Percentiles rank a stretch among this genome's conserved stretches.
Conservation (phyloP, 2,113 vertebrate species). For the Eupsittula cactorum region DNA sequence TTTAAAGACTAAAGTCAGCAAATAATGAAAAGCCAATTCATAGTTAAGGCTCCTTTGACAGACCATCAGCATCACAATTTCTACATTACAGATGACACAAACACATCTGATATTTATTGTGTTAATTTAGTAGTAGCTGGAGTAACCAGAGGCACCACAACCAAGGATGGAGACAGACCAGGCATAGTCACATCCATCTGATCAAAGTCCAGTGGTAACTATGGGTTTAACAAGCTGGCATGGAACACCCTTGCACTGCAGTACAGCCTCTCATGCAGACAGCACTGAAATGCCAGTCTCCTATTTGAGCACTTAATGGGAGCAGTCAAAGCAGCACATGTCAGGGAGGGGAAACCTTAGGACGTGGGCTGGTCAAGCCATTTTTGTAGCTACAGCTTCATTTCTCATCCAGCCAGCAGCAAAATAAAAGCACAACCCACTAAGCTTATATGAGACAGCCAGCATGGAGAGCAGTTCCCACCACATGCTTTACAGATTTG, state of each 20-base stretch:
- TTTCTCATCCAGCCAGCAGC: neutral
- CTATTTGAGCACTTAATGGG: neutral
- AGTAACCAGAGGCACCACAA: neutral
- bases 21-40: neutral
- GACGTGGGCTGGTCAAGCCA: neutral
- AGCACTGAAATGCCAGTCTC: neutral
- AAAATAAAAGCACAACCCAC: neutral
- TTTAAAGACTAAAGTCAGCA: neutral
- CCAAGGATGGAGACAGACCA: neutral
- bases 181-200: neutral
- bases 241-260: rapidly evolving
- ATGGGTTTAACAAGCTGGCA: neutral
- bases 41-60: neutral
- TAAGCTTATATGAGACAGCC: neutral
- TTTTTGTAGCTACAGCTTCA: neutral
- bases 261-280: neutral
- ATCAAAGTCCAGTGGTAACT: neutral
- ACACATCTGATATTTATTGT: neutral
- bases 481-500: neutral
- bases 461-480: neutral
- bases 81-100: neutral
- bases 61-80: neutral
- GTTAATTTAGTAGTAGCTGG: neutral
- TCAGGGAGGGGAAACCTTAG: neutral
- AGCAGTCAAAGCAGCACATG: neutral